These are phyloP conservation scores for Menura novaehollandiae DNA, from an alignment of 2,113 vertebrate species.

Conservation along the genomic window DNA sequence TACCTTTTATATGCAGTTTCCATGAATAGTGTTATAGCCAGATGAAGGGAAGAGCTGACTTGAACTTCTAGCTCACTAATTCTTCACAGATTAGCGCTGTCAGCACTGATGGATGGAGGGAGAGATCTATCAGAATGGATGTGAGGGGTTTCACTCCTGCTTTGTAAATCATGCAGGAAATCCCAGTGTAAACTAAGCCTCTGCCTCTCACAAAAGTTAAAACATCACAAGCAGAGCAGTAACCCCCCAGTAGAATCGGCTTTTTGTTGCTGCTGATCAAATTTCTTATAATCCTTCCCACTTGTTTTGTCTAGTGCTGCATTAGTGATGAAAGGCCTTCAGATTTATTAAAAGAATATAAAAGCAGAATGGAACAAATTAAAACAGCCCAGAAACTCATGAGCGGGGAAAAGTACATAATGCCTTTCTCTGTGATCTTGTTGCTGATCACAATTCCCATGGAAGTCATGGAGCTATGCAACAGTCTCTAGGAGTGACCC, in stretches of 20 bases:
- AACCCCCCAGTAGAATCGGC: not conserved
- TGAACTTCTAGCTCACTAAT: conserved; percentile 27
- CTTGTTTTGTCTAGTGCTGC: conserved; percentile 40
- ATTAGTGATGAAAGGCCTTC: conserved; percentile 26
- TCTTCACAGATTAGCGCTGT: not conserved
- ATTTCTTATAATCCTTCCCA: conserved; percentile 27
- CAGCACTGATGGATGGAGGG: conserved; percentile 15
- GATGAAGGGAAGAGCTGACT: conserved; percentile 18
- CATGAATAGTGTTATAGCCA: conserved; percentile 6
- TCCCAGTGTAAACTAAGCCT: not conserved
- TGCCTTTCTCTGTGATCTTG: not conserved
- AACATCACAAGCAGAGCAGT: not conserved
- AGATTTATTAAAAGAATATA: conserved; percentile 3
- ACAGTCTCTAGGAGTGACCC: not conserved
- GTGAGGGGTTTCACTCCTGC: not conserved
- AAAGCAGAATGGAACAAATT: conserved; percentile 4
- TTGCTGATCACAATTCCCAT: not conserved
- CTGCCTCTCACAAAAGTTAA: not conserved
- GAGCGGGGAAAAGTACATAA: not conserved
- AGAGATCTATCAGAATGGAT: not conserved
- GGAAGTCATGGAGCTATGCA: not conserved
- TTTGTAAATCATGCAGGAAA: conserved; percentile 25
- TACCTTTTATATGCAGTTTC: conserved; percentile 23
- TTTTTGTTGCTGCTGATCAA: conserved; percentile 18
- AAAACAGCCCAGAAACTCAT: not conserved